Conservation (phyloP, 2,797 vertebrate genomes). For the Alosa sapidissima region DNA sequence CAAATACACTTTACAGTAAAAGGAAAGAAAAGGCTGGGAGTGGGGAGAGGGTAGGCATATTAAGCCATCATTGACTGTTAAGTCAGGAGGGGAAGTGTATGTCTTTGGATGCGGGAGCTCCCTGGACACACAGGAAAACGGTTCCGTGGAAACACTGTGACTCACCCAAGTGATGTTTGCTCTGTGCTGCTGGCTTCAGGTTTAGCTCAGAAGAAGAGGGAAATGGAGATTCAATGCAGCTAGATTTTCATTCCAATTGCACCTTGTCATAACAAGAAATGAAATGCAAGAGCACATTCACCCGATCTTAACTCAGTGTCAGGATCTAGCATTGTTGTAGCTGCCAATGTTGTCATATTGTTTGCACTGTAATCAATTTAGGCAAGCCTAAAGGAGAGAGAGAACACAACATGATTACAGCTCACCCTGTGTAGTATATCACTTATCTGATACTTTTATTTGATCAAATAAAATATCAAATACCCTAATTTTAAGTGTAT, state of each 20-base stretch:
- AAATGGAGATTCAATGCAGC: not conserved
- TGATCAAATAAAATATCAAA: no score
- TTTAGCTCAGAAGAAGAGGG: not conserved
- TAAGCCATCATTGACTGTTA: not conserved
- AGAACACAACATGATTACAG: not conserved
- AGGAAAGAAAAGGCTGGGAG: not conserved
- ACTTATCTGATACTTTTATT: not conserved
- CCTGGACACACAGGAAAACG: not conserved
- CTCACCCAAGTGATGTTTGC: not conserved
- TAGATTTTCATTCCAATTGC: not conserved
- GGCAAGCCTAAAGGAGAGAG: not conserved
- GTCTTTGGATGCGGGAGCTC: conserved; percentile 4
- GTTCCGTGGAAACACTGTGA: not conserved
- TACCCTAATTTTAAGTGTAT: no score
- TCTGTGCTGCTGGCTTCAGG: not conserved
- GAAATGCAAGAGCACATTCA: not conserved
- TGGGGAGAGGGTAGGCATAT: not conserved
- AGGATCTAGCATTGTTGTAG: not conserved
- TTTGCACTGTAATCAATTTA: not conserved
- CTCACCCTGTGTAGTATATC: not conserved
- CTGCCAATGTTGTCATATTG: not conserved
- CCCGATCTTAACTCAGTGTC: not conserved
- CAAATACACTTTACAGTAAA: not conserved
- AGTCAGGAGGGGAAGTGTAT: not conserved
- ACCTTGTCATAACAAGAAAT: not conserved